phyloP scores from a whole-genome alignment of 2,888 invertebrate species.

The Papilio protenor region DNA sequence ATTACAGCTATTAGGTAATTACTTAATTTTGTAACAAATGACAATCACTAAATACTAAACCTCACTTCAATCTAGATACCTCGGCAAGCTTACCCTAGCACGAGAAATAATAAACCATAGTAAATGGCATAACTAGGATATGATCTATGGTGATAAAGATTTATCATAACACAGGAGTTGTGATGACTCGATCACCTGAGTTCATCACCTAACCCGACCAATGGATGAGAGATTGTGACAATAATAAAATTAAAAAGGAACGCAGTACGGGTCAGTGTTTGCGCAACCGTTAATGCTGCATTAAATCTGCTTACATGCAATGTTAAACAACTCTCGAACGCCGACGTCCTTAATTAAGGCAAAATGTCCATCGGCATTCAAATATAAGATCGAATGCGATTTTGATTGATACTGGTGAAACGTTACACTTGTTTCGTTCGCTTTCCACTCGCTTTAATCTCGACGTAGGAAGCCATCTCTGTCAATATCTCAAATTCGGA shows the following conservation, averaged over 20 bases:
- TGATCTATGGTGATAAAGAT: neutral
- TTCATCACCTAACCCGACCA: slow-evolving; percentile 14
- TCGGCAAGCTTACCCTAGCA: no score
- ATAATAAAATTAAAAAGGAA: slow-evolving; percentile 39
- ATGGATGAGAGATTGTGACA: slow-evolving; percentile 32
- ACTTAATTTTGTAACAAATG: neutral
- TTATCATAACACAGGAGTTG: slow-evolving; percentile 42
- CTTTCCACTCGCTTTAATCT: slow-evolving; percentile 53
- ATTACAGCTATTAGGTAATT: neutral
- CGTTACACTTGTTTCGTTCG: slow-evolving; percentile 56
- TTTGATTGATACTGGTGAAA: slow-evolving; percentile 76
- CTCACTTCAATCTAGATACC: neutral
- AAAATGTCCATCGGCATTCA: slow-evolving; percentile 62
- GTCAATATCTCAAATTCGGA: slow-evolving; percentile 56
- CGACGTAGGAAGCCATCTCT: slow-evolving; percentile 53
- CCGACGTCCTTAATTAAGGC: slow-evolving; percentile 72
- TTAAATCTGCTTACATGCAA: slow-evolving; percentile 50
- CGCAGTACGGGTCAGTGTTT: slow-evolving; percentile 37
- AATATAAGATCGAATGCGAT: slow-evolving; percentile 74
- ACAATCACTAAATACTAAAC: neutral
- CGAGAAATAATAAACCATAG: no score
- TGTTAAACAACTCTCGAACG: slow-evolving; percentile 54
- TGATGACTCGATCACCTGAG: slow-evolving; percentile 42
- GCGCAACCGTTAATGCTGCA: slow-evolving; percentile 49
- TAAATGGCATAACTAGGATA: neutral